Percentiles rank a stretch among this genome's conserved stretches.
phyloP scores from a whole-genome alignment of 2,888 invertebrate species.

The Drosophila tanythrix region DNA sequence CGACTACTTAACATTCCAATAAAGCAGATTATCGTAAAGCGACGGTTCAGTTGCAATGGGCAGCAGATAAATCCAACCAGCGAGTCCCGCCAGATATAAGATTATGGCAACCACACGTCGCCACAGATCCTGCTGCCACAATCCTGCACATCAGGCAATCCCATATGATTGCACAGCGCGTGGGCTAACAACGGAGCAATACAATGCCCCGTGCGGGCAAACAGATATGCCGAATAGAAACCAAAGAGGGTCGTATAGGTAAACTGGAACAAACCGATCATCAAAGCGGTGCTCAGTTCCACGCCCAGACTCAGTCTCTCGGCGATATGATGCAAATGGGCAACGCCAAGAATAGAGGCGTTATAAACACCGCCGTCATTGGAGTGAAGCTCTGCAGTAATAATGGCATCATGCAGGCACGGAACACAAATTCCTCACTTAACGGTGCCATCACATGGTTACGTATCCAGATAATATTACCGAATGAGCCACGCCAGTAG shows the following conservation, averaged over 20 bases:
- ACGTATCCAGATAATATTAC: slow-evolving; percentile 93
- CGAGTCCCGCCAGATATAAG: slow-evolving; percentile 91
- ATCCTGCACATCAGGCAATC: slow-evolving; percentile 94
- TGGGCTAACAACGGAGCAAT: slow-evolving; percentile 95
- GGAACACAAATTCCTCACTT: slow-evolving; percentile 97
- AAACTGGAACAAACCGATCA: slow-evolving; percentile 94
- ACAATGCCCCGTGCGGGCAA: slow-evolving; percentile 95
- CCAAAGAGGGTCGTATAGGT: slow-evolving; percentile 96
- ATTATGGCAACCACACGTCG: slow-evolving; percentile 88
- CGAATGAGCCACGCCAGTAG: slow-evolving; percentile 90
- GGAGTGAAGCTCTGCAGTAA: slow-evolving; percentile 93
- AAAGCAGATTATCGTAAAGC: slow-evolving; percentile 87
- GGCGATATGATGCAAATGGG: slow-evolving; percentile 96
- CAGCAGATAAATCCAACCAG: slow-evolving; percentile 91
- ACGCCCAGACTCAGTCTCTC: slow-evolving; percentile 91
- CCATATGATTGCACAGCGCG: slow-evolving; percentile 98
- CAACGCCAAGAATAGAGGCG: slow-evolving; percentile 96
- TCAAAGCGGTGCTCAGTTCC: slow-evolving; percentile 88
- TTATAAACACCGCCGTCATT: slow-evolving; percentile 91
- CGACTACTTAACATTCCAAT: slow-evolving; percentile 84
- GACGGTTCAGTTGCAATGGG: slow-evolving; percentile 90
- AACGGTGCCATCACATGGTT: slow-evolving; percentile 96
- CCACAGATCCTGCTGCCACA: slow-evolving; percentile 86
- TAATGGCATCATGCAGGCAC: slow-evolving; percentile 97
- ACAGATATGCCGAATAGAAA: slow-evolving; percentile 96